Evolutionary conservation across 2,113 vertebrate species (phyloP), one percentile per base, ranked within the genome.

Genomic region (Motacilla tschutschensis): DNA sequence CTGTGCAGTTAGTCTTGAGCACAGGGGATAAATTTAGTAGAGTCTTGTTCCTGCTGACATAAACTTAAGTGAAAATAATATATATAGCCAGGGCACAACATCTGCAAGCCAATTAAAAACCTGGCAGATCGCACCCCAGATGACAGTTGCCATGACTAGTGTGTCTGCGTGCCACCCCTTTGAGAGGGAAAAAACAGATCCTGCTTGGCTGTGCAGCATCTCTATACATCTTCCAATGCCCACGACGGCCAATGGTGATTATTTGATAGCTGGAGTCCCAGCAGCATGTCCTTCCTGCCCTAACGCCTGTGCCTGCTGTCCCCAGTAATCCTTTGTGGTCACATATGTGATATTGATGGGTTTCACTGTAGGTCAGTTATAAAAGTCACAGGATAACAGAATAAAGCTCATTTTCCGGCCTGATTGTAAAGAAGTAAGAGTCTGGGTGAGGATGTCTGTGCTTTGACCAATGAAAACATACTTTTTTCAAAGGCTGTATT

Each of bases 71-170:
- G 85, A 89, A 90, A 94, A 91, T 69, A 90, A 85, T 90, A 88
- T 67, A 85, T 65, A 91, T 59, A 74, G 67, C 88, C 35, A 9
- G 35, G 59, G 67, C 62, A 28, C 31, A 94, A 66, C 93, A 79
- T 95, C 92, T 93, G 91, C 73, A 75, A 79, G 62, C 62, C 90
- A 87, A 89, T 94, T 94, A 92, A 88, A 88, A 94, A 86, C 83
- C 79, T 90, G 89, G 69, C 88, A 85, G 89, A 92, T 93, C 2
- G 2, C 59, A 88, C 76, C 91, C 77, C 28, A 71, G 89, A 48
- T 83, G 89, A 89, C 88, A 92, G 76, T 92, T 85, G 88, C 86
- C 36, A 3, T 88, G 85, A 88, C 86, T 77, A 26, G 92, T 90
- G 75, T 85, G 73, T 72, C 54, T 67, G 77, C 5, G 19, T 60